Evolutionary conservation across 2,797 vertebrate species (phyloP), one percentile per base, ranked within the genome.

Genomic region (Argya squamiceps): DNA sequence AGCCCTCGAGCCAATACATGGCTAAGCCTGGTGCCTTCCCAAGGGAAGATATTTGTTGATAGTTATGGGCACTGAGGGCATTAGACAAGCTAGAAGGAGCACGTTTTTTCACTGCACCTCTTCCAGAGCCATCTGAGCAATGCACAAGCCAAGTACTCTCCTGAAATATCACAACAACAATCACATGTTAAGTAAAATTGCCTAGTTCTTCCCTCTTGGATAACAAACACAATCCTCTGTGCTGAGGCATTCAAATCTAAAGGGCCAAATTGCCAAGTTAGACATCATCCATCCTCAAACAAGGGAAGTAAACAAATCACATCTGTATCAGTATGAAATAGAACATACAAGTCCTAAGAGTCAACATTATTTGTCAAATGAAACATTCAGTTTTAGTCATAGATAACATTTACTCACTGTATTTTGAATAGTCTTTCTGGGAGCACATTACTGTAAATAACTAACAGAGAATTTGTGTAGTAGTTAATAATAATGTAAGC

Each of bases 191-290:
- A 52, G 56, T 80, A 32, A 49, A 89, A 78, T 70, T 77, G 76
- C 36, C 34, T 58, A 29, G n/a, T 95, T 76, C 78, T 84, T 92
- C 89, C 78, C 60, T 79, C 83, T 89, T 94, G 80, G 92, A 84
- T 81, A 92, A n/a, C 21, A 43, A 46, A 52, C 27, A 44, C n/a
- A 43, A 7, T 56, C 39, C 47, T 88, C 22, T 47, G 55, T 44
- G 34, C 47, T 67, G 55, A 89, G 55, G 26, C 27, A 34, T 56
- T 53, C 22, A 64, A 74, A 62, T 63, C 27, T 19, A 34, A 55
- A 62, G 32, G 86, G n/a, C 27, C 32, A 71, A 9, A 68, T 29
- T 82, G 26, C 55, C 22, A 52, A 15, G 15, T 53, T 77, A 60
- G 39, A 17, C 11, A 36, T 68, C 34, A 41, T 32, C 53, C 11